Evolutionary conservation across 2,797 vertebrate genomes (phyloP).

Genomic region (Oreonectes daqikongensis): DNA sequence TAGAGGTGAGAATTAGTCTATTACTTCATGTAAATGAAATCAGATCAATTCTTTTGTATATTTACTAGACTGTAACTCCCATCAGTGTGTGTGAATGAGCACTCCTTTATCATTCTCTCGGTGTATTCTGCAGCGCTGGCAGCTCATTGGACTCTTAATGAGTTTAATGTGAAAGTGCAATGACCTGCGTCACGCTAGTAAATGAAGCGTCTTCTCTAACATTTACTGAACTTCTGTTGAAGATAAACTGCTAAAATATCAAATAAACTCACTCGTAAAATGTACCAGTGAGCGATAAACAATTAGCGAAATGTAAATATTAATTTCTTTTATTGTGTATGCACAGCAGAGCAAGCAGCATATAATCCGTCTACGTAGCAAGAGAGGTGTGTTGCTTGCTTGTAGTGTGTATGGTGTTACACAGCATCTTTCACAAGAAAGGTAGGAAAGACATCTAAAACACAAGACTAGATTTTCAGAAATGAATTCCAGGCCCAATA

Average conservation of each 20-base stretch:
- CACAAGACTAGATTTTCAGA: background rate
- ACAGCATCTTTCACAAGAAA: background rate
- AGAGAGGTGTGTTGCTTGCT: background rate
- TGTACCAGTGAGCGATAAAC: conserved; percentile 10
- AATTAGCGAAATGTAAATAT: conserved; percentile 15
- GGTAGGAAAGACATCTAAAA: background rate
- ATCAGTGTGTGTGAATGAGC: conserved; percentile 1
- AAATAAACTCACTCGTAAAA: background rate
- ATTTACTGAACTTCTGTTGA: background rate
- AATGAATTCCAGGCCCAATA: conserved; percentile 21
- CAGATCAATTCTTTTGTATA: background rate
- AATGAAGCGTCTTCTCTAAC: background rate
- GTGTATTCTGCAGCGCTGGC: background rate
- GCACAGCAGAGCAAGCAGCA: background rate
- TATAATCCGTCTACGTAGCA: background rate
- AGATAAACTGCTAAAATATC: background rate
- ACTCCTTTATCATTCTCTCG: background rate
- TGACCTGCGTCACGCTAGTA: background rate
- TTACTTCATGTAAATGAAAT: background rate
- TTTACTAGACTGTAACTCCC: background rate
- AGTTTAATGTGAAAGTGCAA: background rate
- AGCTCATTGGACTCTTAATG: conserved; percentile 2
- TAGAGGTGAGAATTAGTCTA: background rate
- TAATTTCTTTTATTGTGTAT: background rate
- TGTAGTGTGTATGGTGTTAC: background rate